These are phyloP conservation scores for Rhabdornis inornatus DNA, from an alignment of 2,113 vertebrate species.

Conservation along the genomic window DNA sequence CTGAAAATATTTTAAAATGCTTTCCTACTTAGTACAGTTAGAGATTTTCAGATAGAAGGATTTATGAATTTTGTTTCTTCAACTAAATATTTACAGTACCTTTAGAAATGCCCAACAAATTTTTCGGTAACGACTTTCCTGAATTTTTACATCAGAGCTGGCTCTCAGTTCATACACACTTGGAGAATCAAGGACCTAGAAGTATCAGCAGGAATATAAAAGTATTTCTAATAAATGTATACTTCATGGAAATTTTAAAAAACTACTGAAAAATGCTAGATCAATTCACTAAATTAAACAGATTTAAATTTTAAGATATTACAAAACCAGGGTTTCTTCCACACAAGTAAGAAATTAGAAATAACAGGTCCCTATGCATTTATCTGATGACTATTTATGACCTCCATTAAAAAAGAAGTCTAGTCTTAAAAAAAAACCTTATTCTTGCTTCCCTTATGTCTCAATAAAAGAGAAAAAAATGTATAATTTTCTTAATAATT, in stretches of 20 bases:
- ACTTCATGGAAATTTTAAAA: background rate
- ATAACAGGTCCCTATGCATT: background rate
- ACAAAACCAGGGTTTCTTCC: background rate
- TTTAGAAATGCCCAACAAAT: slow-evolving; percentile 98
- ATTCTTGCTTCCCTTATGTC: background rate
- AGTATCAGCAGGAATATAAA: background rate
- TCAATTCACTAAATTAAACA: background rate
- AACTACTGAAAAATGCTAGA: background rate
- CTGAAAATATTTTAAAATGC: background rate
- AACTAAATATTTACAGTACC: slow-evolving; percentile 70
- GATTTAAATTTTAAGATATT: background rate
- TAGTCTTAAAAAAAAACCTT: background rate
- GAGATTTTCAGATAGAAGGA: background rate
- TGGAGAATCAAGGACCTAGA: slow-evolving; percentile 89
- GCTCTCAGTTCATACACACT: slow-evolving; percentile 82
- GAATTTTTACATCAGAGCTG: slow-evolving; percentile 70
- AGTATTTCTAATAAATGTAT: background rate
- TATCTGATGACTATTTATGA: background rate
- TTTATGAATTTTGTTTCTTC: background rate
- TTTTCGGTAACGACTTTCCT: slow-evolving; percentile 84
- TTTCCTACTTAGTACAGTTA: background rate
- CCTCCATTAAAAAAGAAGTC: background rate
- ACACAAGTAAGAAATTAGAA: background rate
- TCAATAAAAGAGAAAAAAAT: background rate
- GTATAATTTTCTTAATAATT: background rate